phyloP scores from a whole-genome alignment of 1,140 invertebrate species.

The Anoplophora glabripennis region DNA sequence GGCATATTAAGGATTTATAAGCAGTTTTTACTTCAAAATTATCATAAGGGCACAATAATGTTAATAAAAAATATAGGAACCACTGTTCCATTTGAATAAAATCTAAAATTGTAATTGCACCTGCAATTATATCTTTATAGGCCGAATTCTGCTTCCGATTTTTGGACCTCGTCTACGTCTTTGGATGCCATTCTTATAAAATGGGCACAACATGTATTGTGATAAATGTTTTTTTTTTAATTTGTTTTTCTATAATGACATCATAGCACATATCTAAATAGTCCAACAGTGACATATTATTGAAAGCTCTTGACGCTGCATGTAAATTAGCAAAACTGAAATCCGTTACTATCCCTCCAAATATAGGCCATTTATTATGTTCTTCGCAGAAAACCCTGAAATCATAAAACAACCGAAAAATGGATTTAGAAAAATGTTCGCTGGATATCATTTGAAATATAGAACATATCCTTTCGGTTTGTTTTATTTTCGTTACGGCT shows the following conservation, averaged over 20 bases:
- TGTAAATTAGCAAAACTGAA: slow-evolving; percentile 19
- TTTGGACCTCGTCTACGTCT: too few species aligned
- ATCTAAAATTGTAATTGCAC: too few species aligned
- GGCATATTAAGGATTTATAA: too few species aligned
- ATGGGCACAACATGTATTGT: slow-evolving; percentile 17
- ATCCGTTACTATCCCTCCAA: slow-evolving; percentile 12
- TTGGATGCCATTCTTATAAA: too few species aligned
- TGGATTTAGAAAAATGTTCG: slow-evolving; percentile 3
- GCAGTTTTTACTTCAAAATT: too few species aligned
- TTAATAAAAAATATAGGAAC: too few species aligned
- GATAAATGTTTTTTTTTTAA: neutral
- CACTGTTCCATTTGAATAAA: too few species aligned
- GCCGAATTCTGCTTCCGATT: too few species aligned
- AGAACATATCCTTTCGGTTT: neutral
- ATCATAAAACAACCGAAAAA: slow-evolving; percentile 8
- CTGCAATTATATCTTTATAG: too few species aligned
- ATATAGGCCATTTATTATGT: slow-evolving; percentile 6
- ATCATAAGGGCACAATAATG: too few species aligned
- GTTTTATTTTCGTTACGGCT: too few species aligned
- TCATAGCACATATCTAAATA: slow-evolving; percentile 7
- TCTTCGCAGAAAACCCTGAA: slow-evolving; percentile 10
- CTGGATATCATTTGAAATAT: slow-evolving; percentile 1
- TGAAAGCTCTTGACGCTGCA: slow-evolving; percentile 14
- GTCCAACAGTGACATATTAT: slow-evolving; percentile 8
- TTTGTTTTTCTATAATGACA: neutral